Conservation (phyloP, 2,797 vertebrate genomes). For the Chrysolophus pictus region DNA sequence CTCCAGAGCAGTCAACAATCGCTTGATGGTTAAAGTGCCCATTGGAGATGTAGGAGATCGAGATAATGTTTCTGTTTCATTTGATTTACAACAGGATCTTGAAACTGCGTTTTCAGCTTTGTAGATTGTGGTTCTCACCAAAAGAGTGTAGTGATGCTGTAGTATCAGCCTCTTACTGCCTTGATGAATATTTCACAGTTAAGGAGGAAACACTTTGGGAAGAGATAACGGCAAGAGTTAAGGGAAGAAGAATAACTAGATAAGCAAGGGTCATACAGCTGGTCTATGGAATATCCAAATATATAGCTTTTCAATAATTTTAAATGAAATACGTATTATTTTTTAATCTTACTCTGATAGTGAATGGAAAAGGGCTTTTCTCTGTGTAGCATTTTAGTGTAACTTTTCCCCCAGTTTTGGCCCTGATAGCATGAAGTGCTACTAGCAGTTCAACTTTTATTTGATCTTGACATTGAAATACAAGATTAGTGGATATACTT, state of each 20-base stretch:
- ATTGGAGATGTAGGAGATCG: background rate
- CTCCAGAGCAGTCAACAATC: fast-evolving
- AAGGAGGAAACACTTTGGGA: background rate
- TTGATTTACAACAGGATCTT: background rate
- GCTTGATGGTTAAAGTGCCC: background rate
- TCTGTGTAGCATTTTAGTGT: background rate
- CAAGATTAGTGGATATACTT: background rate
- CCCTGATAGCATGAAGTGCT: background rate
- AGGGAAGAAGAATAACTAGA: background rate
- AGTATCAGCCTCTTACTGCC: background rate
- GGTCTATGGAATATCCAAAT: background rate
- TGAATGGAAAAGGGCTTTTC: background rate
- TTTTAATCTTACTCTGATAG: background rate
- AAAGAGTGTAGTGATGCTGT: background rate
- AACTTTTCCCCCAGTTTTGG: background rate
- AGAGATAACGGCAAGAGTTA: background rate
- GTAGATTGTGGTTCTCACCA: background rate
- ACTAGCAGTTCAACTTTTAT: background rate
- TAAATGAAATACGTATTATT: background rate
- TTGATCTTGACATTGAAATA: background rate
- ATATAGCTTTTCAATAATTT: background rate
- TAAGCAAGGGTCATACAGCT: background rate
- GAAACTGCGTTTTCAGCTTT: background rate
- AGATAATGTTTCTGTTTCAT: background rate
- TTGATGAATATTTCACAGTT: background rate